Evolutionary conservation across 2,797 vertebrate species (phyloP).

Genomic region (Picus viridis): DNA sequence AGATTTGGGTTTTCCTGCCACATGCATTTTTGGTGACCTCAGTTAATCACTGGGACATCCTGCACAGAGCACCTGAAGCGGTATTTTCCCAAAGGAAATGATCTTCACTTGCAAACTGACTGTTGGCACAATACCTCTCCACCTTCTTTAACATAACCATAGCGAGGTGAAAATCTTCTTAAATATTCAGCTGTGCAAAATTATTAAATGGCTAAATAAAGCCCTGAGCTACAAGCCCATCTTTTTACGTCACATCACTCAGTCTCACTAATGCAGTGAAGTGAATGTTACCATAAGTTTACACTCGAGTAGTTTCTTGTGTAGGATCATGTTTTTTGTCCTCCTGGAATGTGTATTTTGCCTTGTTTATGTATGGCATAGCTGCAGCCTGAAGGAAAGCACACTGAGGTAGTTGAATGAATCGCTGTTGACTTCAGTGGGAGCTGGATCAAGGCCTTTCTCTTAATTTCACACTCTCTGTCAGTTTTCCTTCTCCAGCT

Average conservation of each 20-base stretch:
- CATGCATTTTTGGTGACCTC: not conserved
- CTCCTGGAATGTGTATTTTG: slow-evolving; percentile 43
- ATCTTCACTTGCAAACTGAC: not conserved
- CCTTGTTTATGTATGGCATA: slow-evolving; percentile 7
- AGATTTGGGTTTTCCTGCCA: not conserved
- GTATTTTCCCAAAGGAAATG: not conserved
- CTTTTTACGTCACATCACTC: not conserved
- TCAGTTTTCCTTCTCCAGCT: slow-evolving; percentile 26
- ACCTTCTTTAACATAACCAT: not conserved
- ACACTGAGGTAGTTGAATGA: not conserved
- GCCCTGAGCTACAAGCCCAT: fast-evolving
- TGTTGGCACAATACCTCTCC: not conserved
- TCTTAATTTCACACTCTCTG: not conserved
- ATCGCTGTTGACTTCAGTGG: slow-evolving; percentile 20
- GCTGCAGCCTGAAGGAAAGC: slow-evolving; percentile 13
- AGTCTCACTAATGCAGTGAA: not conserved
- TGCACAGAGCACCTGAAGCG: not conserved
- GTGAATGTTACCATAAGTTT: not conserved
- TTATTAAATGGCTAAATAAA: not conserved
- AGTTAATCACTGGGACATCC: not conserved
- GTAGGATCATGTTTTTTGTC: slow-evolving; percentile 71
- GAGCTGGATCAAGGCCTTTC: slow-evolving; percentile 27
- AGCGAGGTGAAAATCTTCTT: not conserved
- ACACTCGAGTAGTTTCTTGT: not conserved
- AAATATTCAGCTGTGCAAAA: not conserved